Conservation (phyloP, 2,888 invertebrate genomes). For the Ptychoptera albimana region DNA sequence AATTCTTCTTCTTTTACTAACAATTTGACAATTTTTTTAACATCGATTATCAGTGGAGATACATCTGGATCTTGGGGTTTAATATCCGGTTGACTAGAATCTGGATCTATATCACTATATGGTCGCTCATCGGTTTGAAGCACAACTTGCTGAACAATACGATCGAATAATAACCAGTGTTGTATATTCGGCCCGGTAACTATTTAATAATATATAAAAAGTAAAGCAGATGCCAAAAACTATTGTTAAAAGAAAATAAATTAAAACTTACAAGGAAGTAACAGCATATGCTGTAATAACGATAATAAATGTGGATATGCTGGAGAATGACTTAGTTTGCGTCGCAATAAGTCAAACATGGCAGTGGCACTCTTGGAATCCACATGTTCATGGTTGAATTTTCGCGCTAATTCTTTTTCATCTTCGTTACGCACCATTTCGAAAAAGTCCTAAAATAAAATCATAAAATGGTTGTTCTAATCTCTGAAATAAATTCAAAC, state of each 20-base stretch:
- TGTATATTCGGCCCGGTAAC: constrained; percentile 78
- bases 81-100: constrained; percentile 20
- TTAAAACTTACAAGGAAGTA: constrained; percentile 54
- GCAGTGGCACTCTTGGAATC: constrained; percentile 85
- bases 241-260: neutral
- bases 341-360: constrained; percentile 80
- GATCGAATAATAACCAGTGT: constrained; percentile 87
- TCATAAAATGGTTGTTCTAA: neutral
- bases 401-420: constrained; percentile 80
- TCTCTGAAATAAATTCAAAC: neutral
- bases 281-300: constrained; percentile 70
- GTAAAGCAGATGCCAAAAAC: constrained; percentile 10
- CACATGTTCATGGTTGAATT: constrained; percentile 81
- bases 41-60: constrained; percentile 74
- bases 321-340: constrained; percentile 79
- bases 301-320: constrained; percentile 89
- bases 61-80: constrained; percentile 64
- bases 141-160: constrained; percentile 86
- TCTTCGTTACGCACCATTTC: constrained; percentile 97
- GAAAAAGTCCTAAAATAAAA: constrained; percentile 59
- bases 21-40: constrained; percentile 76
- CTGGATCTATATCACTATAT: constrained; percentile 25
- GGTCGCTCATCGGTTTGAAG: constrained; percentile 51
- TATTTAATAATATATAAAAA: constrained; percentile 21
- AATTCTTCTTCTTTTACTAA: constrained; percentile 88